phyloP scores from a whole-genome alignment of 2,113 vertebrate genomes.

The Odobenus rosmarus region DNA sequence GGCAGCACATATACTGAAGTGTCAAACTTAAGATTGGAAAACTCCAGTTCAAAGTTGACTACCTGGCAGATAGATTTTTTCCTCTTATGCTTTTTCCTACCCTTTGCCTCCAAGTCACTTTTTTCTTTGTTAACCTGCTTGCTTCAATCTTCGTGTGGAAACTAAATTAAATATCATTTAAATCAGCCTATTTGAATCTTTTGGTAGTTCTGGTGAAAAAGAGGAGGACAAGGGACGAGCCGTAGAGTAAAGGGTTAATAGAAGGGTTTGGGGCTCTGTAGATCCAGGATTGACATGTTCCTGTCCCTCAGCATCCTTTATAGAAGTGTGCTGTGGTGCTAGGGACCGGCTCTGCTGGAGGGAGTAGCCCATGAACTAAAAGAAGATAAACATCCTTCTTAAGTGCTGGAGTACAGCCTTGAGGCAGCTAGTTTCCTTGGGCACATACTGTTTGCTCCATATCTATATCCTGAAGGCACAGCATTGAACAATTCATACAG shows the following conservation, averaged over 20 bases:
- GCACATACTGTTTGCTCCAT: neutral
- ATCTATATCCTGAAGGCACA: neutral
- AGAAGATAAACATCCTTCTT: neutral
- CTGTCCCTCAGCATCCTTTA: neutral
- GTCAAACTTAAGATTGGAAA: neutral
- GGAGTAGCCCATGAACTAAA: neutral
- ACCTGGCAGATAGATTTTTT: neutral
- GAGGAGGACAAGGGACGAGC: neutral
- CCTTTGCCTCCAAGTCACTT: neutral
- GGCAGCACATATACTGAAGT: neutral
- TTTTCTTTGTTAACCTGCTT: neutral
- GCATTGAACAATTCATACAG: neutral
- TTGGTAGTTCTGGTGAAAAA: neutral
- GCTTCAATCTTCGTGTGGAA: neutral
- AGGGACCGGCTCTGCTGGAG: neutral
- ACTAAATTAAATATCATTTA: constrained; percentile 10
- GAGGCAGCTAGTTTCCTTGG: constrained; percentile 25
- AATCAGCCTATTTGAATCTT: neutral
- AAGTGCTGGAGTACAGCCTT: neutral
- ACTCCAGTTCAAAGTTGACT: neutral
- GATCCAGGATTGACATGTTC: neutral
- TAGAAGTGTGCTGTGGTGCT: neutral
- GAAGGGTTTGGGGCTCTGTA: neutral
- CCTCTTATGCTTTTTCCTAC: neutral
- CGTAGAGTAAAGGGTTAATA: neutral